Base-by-base conservation (phyloP, 1,140 invertebrate genomes). In the Zaprionus davidi region DNA sequence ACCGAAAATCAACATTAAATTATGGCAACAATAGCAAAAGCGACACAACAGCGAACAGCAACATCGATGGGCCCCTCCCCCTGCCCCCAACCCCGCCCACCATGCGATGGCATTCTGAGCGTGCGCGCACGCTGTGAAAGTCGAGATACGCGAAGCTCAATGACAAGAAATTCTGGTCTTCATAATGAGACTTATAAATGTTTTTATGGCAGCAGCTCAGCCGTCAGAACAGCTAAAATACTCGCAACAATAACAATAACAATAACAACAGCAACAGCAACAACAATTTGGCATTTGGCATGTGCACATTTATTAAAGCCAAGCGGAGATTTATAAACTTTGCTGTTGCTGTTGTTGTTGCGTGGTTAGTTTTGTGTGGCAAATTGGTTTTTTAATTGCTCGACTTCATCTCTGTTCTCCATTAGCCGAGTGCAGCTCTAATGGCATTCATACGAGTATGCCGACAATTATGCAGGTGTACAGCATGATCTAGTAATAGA, bases 181-280 rank as follows among this genome's bases (percentile, higher is more conserved):
- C 86, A 88, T 88, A 88, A 88, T 88, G 85, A 88, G 85, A 72
- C 85, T 88, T 88, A 88, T 88, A 88, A 88, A 88, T 88, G 85
- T 79, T 88, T 84, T 88, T 90, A 85, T 90, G 85, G 85, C 59
- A 62, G 81, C 74, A 68, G 84, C 78, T 84, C 68, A 83, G 78
- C 76, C 62, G 69, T 58, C 74, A 76, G 65, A 78, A 78, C 46
- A 84, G 80, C 76, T 79, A 79, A 49, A 72, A 76, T 73, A 66
- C 56, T 36, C 17, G 49, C 71, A 53, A 75, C 58, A 69, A 71
- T 75, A 59, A 58, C 36, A 60, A 36, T 41, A 44, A 26, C 13
- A 68, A 20, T 26, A 63, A 56, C 26, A 63, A 15, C 55, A 41
- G 20, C 66, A 64, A 36, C 31, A 55, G 17, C 26, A 31, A n/a